Conservation (phyloP, 92 coral and sea anemone genomes). For the Porites cylindrica region DNA sequence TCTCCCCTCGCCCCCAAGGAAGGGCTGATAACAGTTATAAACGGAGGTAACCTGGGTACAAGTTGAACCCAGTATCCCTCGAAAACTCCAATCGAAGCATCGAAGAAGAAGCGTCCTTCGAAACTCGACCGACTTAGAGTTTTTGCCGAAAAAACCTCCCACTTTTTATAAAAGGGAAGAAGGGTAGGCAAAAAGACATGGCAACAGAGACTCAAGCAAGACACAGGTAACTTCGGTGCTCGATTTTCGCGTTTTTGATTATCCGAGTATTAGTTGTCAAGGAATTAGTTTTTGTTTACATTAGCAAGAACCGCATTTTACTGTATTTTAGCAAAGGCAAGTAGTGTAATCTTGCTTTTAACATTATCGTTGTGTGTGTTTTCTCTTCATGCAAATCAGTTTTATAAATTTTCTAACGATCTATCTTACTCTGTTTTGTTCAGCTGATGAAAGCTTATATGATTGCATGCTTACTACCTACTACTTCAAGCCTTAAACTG, state of each 20-base stretch:
- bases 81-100: neutral
- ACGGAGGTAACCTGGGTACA: neutral
- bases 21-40: neutral
- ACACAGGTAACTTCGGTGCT: constrained; percentile 17
- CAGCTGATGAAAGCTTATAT: too few species aligned
- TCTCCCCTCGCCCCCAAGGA: too few species aligned
- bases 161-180: neutral
- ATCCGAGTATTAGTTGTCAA: constrained; percentile 7
- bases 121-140: too few species aligned
- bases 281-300: constrained; percentile 14
- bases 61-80: neutral
- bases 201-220: constrained; percentile 24
- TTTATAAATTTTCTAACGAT: too few species aligned
- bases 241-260: neutral
- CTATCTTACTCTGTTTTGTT: too few species aligned
- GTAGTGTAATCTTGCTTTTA: too few species aligned
- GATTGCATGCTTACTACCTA: too few species aligned
- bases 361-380: too few species aligned
- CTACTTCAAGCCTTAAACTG: too few species aligned
- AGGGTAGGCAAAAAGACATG: constrained; percentile 10
- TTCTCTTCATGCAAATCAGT: too few species aligned
- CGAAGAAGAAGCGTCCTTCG: neutral
- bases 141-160: neutral
- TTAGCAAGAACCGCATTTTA: neutral
- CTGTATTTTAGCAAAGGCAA: neutral